A percentile compares a stretch with the other conserved stretches of the same genome.
Evolutionary conservation across 92 coral and sea anemone genomes (phyloP).

Genomic region (Palythoa grandiflora): DNA sequence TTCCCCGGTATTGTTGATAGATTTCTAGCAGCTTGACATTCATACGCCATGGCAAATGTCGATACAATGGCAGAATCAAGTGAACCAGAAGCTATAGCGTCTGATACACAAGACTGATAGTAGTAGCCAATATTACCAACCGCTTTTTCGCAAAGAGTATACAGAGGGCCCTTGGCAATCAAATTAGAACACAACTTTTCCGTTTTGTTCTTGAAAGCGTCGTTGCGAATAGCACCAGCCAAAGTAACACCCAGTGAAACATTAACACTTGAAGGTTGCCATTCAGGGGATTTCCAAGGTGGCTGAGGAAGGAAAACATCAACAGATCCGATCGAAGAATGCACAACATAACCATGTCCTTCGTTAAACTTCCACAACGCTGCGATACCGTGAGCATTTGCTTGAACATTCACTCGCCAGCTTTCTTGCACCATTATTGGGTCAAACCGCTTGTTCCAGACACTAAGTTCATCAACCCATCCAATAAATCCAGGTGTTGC

Average conservation of each 20-base stretch:
- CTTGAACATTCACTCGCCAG: constrained; percentile 50
- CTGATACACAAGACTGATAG: constrained; percentile 65
- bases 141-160: constrained; percentile 48
- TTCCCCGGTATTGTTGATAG: constrained; percentile 70
- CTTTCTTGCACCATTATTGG: constrained; percentile 52
- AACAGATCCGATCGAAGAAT: constrained; percentile 58
- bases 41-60: constrained; percentile 58
- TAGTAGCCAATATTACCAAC: constrained; percentile 51
- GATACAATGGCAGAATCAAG: constrained; percentile 66
- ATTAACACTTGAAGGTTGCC: constrained; percentile 64
- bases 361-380: constrained; percentile 78
- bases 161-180: constrained; percentile 54
- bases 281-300: constrained; percentile 70
- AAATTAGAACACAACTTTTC: constrained; percentile 53
- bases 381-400: constrained; percentile 36
- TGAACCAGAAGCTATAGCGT: constrained; percentile 60
- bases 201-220: constrained; percentile 44
- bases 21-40: constrained; percentile 63
- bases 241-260: constrained; percentile 38
- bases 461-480: constrained; percentile 70
- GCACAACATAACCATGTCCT: constrained; percentile 61
- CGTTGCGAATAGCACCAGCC: constrained; percentile 30
- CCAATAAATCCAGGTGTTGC: constrained; percentile 69
- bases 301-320: constrained; percentile 62
- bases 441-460: constrained; percentile 79